phyloP scores from a whole-genome alignment of 2,113 vertebrate genomes.

The Peromyscus leucopus region DNA sequence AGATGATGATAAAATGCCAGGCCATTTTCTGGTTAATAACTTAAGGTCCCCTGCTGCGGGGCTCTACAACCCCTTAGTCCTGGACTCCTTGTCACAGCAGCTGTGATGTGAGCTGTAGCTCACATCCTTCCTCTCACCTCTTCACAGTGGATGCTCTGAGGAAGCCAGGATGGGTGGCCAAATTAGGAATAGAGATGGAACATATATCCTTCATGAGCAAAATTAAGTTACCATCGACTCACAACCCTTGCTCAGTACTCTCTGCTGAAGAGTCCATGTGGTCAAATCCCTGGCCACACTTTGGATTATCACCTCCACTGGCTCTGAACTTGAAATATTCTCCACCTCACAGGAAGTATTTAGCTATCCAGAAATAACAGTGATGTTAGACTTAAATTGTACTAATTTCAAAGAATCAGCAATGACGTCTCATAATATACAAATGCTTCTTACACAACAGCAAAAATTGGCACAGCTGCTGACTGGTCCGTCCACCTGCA shows the following conservation, averaged over 20 bases:
- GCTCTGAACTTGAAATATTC: neutral
- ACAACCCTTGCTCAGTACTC: neutral
- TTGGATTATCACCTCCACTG: neutral
- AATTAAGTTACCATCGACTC: neutral
- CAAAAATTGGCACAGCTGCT: neutral
- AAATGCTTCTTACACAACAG: neutral
- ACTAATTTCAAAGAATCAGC: neutral
- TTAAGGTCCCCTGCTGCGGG: neutral
- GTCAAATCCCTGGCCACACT: neutral
- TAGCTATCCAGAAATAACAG: neutral
- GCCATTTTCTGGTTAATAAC: neutral
- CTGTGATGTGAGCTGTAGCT: neutral
- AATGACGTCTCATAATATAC: neutral
- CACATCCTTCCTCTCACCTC: neutral
- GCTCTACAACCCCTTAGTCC: neutral
- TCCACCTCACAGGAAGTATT: neutral
- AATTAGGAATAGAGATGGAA: neutral
- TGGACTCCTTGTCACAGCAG: neutral
- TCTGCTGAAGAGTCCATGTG: neutral
- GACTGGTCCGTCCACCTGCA: rapidly evolving
- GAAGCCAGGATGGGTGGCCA: neutral
- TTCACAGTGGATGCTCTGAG: neutral
- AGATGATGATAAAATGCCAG: neutral
- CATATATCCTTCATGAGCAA: neutral
- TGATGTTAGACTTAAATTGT: neutral